phyloP scores from a whole-genome alignment of 2,797 vertebrate genomes.

The Arctocebus calabarensis region DNA sequence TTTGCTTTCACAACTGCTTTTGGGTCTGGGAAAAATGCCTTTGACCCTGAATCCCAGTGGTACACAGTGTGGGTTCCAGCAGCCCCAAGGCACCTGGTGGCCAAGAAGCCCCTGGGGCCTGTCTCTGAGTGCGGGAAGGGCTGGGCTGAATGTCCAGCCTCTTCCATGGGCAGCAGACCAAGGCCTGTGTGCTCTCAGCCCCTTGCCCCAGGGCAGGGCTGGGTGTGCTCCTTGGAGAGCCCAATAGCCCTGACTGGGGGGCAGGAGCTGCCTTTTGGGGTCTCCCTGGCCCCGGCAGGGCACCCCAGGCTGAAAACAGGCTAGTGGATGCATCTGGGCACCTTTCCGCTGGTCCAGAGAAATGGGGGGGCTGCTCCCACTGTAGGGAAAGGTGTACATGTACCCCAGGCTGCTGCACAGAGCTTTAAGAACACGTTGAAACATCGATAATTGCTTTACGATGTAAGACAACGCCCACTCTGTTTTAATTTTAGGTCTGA shows the following conservation, averaged over 20 bases:
- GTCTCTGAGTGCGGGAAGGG: too few relatives aligned
- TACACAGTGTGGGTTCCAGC: neutral
- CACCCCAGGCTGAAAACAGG: neutral
- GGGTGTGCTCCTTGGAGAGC: neutral
- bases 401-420: fast-evolving
- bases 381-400: neutral
- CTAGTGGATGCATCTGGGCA: fast-evolving
- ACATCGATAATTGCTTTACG: neutral
- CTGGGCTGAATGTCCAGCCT: neutral
- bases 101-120: neutral
- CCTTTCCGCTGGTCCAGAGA: neutral
- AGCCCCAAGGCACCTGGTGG: neutral
- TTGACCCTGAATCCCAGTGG: neutral
- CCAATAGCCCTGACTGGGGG: neutral
- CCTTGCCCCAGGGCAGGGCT: fast-evolving
- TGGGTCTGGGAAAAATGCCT: neutral
- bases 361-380: neutral
- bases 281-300: neutral
- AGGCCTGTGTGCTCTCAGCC: too few relatives aligned
- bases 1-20: neutral
- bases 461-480: fast-evolving
- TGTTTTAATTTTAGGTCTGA: neutral
- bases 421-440: neutral
- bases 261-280: neutral
- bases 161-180: neutral